A percentile compares a stretch with the other conserved stretches of the same genome.
Evolutionary conservation across 2,888 invertebrate genomes (phyloP).

Genomic region (Megastigmus dorsalis): DNA sequence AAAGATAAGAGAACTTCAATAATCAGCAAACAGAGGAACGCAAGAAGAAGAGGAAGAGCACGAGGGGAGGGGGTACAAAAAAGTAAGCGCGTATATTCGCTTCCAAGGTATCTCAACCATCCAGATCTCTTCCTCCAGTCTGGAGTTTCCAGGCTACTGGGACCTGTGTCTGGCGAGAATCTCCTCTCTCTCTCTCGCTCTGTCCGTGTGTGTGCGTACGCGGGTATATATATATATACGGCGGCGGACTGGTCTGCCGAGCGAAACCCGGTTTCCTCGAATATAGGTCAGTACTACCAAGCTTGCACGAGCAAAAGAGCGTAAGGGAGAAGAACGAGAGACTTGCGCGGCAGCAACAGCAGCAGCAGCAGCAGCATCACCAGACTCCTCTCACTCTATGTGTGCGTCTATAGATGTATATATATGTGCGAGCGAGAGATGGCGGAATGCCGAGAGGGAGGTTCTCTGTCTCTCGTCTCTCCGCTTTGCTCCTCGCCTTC

Average conservation of each 20-base stretch:
- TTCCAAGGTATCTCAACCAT: background rate
- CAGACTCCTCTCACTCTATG: no score
- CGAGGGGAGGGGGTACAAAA: background rate
- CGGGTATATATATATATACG: no score
- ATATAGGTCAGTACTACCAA: conserved; percentile 73
- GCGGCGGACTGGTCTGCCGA: conserved; percentile 50
- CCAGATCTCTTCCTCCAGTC: background rate
- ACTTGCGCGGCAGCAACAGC: no score
- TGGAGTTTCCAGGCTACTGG: conserved; percentile 19
- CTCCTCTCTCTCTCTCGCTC: no score
- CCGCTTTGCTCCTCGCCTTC: background rate
- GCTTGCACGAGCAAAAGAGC: conserved; percentile 70
- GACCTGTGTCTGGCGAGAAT: background rate
- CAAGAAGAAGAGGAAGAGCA: background rate
- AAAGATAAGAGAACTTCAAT: no score
- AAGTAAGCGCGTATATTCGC: no score
- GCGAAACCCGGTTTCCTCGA: conserved; percentile 70
- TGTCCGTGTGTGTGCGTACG: no score
- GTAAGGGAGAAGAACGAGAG: conserved; percentile 24
- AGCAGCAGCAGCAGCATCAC: background rate
- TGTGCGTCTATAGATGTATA: no score
- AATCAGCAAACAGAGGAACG: no score
- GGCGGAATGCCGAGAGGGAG: conserved; percentile 17
- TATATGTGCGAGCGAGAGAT: background rate
- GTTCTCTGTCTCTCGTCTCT: conserved; percentile 12